A percentile compares a stretch with the other conserved stretches of the same genome.
These are phyloP conservation scores for Diplogasteroides magnus DNA, from an alignment of 1,140 invertebrate genomes.

Conservation along the genomic window DNA sequence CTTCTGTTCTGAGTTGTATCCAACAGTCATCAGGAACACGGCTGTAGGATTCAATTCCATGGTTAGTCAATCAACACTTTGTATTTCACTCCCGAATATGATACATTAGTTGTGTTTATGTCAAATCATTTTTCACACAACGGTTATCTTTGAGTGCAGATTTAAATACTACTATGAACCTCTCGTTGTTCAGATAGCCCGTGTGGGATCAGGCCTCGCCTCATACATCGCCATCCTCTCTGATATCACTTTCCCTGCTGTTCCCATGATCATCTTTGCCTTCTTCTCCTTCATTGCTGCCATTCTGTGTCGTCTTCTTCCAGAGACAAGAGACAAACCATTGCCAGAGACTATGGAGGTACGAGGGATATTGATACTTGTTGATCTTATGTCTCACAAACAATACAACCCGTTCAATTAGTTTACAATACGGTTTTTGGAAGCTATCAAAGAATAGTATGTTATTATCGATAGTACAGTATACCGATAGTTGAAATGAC, in stretches of 20 bases:
- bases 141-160: too few species aligned
- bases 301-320: conserved; percentile 45
- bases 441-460: too few species aligned
- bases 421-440: too few species aligned
- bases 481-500: background rate
- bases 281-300: conserved; percentile 54
- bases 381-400: background rate
- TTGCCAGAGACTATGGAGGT: conserved; percentile 42
- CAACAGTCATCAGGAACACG: conserved; percentile 49
- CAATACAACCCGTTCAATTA: background rate
- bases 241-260: conserved; percentile 54
- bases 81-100: too few species aligned
- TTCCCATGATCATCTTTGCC: conserved; percentile 55
- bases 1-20: conserved; percentile 53
- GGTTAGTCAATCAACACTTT: too few species aligned
- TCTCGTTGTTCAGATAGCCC: conserved; percentile 37
- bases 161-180: conserved; percentile 7
- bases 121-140: too few species aligned
- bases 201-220: conserved; percentile 51
- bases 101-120: too few species aligned
- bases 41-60: conserved; percentile 53
- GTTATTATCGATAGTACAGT: too few species aligned
- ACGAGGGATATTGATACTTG: too few species aligned
- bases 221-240: conserved; percentile 54
- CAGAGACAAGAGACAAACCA: conserved; percentile 51